A percentile compares a stretch with the other conserved stretches of the same genome.
These are phyloP conservation scores for Caenorhabditis wallacei DNA, from an alignment of 2,888 invertebrate genomes.

Conservation along the genomic window DNA sequence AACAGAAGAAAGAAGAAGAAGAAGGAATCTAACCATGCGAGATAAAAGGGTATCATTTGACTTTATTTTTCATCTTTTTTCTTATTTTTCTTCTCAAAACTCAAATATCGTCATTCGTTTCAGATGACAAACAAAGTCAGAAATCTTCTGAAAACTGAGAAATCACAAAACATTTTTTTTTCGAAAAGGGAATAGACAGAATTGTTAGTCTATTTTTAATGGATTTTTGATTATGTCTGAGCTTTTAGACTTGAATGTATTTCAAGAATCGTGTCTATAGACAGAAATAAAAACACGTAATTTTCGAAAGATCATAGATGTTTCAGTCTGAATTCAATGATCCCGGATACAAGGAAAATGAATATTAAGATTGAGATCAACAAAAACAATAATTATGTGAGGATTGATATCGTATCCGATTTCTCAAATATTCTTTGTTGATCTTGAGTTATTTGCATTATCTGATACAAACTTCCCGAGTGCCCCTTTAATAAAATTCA, in stretches of 20 bases:
- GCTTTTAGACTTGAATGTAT: neutral
- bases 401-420: too few species aligned
- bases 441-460: too few species aligned
- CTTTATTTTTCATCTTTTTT: neutral
- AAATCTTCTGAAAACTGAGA: neutral
- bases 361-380: too few species aligned
- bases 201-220: neutral
- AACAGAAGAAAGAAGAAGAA: slow-evolving; percentile 13
- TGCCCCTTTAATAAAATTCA: too few species aligned
- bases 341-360: too few species aligned
- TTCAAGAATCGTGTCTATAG: neutral
- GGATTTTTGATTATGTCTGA: neutral
- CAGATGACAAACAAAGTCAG: neutral
- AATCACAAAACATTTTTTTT: neutral
- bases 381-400: too few species aligned
- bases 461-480: too few species aligned
- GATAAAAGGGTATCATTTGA: neutral
- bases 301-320: neutral
- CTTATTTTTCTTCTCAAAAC: neutral
- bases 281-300: too few species aligned
- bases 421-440: too few species aligned
- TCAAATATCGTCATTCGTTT: neutral
- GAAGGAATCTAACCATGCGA: slow-evolving; percentile 5
- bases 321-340: too few species aligned
- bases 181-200: neutral